Conservation (phyloP, 2,113 vertebrate species). For the Marmota monax region DNA sequence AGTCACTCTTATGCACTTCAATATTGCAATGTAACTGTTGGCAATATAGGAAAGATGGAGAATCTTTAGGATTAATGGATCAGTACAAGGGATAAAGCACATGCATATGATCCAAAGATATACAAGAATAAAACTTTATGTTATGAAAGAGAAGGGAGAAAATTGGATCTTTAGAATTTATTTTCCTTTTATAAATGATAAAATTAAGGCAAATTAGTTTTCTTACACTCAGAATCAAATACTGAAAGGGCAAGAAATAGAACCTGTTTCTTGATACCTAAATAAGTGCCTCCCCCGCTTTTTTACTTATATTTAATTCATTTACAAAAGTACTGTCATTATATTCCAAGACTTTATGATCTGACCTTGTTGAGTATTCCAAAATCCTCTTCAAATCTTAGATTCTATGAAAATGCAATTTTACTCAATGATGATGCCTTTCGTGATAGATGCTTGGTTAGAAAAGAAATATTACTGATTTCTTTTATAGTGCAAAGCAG, state of each 20-base stretch:
- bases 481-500: not conserved
- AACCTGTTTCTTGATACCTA: not conserved
- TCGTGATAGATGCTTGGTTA: not conserved
- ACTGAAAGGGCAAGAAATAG: not conserved
- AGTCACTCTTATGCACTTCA: not conserved
- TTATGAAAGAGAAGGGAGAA: not conserved
- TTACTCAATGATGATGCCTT: not conserved
- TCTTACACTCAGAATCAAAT: not conserved
- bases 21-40: not conserved
- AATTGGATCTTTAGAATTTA: not conserved
- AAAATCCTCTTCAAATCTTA: not conserved
- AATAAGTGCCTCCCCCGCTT: not conserved
- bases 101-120: not conserved
- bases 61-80: not conserved
- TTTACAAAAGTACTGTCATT: not conserved
- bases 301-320: not conserved
- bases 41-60: not conserved
- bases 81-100: not conserved
- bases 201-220: not conserved
- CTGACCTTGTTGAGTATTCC: not conserved
- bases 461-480: constrained; percentile 5
- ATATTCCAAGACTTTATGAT: not conserved
- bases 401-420: not conserved
- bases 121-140: not conserved
- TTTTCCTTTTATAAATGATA: constrained; percentile 1